These are phyloP conservation scores for Chrysomela aeneicollis DNA, from an alignment of 2,888 invertebrate species.

Conservation along the genomic window DNA sequence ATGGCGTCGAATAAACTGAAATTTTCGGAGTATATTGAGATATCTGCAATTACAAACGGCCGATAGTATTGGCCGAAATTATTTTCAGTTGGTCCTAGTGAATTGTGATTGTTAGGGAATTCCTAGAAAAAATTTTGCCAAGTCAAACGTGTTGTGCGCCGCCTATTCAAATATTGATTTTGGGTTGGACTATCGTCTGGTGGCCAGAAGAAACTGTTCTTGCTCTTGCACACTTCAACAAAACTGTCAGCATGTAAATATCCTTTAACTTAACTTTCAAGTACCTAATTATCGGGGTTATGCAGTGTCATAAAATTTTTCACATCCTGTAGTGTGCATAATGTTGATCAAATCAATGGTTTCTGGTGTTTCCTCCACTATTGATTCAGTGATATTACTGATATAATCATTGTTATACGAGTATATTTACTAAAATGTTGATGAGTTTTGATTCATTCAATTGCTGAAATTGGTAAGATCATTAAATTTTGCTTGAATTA, in stretches of 20 bases:
- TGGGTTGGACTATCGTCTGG: slow-evolving; percentile 51
- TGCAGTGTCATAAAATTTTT: neutral
- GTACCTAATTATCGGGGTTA: slow-evolving; percentile 23
- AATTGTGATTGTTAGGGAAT: slow-evolving; percentile 20
- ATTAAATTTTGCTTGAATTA: slow-evolving; percentile 22
- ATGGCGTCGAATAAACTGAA: slow-evolving; percentile 47
- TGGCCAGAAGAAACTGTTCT: slow-evolving; percentile 44
- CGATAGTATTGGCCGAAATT: neutral
- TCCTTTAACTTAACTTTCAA: slow-evolving; percentile 27
- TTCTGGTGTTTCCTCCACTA: slow-evolving; percentile 39
- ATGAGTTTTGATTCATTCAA: slow-evolving; percentile 21
- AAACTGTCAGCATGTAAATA: slow-evolving; percentile 38
- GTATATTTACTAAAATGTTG: slow-evolving; percentile 28
- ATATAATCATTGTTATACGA: slow-evolving; percentile 36
- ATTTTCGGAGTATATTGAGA: slow-evolving; percentile 29
- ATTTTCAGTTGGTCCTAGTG: neutral
- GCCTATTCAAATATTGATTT: slow-evolving; percentile 56
- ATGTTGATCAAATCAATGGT: slow-evolving; percentile 22
- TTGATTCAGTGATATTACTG: slow-evolving; percentile 36
- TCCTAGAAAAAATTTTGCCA: slow-evolving; percentile 29
- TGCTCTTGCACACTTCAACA: slow-evolving; percentile 33
- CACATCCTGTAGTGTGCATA: neutral
- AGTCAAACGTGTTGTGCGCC: slow-evolving; percentile 47
- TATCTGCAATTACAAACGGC: neutral
- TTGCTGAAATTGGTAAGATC: slow-evolving; percentile 29